Conservation (phyloP, 2,113 vertebrate species). For the Numenius arquata region DNA sequence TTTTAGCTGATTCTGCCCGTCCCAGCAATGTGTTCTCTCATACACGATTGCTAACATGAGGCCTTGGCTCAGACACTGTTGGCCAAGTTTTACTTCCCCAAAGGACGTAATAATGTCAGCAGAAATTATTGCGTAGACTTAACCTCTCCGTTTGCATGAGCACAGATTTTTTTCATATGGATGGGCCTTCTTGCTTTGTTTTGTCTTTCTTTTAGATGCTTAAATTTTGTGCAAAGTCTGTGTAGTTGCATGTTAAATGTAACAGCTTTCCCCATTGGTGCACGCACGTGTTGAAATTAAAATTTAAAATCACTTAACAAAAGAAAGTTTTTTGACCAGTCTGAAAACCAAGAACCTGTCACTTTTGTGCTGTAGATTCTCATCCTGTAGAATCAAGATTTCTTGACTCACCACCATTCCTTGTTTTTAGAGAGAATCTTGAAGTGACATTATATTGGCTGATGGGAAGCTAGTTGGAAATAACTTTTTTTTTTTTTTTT, state of each 20-base stretch:
- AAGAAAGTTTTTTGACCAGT: neutral
- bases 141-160: neutral
- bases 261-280: neutral
- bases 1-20: neutral
- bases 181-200: neutral
- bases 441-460: neutral
- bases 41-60: fast-evolving
- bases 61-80: neutral
- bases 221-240: neutral
- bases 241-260: neutral
- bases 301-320: neutral
- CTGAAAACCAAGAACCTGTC: neutral
- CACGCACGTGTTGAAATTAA: neutral
- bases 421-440: neutral
- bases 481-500: neutral
- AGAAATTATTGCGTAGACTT: neutral
- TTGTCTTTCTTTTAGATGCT: neutral
- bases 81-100: neutral
- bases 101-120: neutral
- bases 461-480: neutral
- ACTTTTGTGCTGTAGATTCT: neutral
- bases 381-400: neutral
- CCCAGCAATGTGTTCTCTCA: neutral
- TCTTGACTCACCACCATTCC: neutral
- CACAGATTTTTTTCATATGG: neutral